These are phyloP conservation scores for Drosophila vallismaia DNA, from an alignment of 2,888 invertebrate genomes.

Conservation along the genomic window DNA sequence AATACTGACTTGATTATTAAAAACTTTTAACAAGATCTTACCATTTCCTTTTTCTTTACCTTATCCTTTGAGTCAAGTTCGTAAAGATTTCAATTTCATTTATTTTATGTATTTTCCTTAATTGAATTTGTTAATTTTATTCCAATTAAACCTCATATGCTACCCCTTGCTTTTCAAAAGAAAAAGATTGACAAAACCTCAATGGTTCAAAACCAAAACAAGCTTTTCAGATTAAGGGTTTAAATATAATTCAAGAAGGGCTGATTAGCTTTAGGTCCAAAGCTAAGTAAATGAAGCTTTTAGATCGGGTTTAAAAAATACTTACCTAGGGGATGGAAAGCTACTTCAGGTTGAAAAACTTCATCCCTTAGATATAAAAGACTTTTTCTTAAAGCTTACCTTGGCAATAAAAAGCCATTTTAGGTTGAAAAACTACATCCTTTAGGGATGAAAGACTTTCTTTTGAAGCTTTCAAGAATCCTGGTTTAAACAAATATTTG, in stretches of 20 bases:
- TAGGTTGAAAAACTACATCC: not conserved
- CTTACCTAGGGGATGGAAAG: not conserved
- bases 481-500: conserved; percentile 3
- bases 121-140: not conserved
- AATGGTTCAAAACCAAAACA: too few species aligned
- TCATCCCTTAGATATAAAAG: too few species aligned
- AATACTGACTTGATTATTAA: too few species aligned
- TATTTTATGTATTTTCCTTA: not conserved
- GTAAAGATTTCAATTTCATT: too few species aligned
- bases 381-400: too few species aligned
- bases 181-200: too few species aligned
- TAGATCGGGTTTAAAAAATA: not conserved
- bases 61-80: too few species aligned
- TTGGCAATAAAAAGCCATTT: too few species aligned
- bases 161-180: too few species aligned
- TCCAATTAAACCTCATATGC: too few species aligned
- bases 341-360: not conserved
- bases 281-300: not conserved
- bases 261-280: not conserved
- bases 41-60: too few species aligned
- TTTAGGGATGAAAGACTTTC: not conserved
- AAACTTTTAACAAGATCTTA: not conserved
- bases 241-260: not conserved
- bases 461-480: not conserved
- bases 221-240: not conserved